Conservation (phyloP, 2,113 vertebrate genomes). For the Halcyon malimbica region DNA sequence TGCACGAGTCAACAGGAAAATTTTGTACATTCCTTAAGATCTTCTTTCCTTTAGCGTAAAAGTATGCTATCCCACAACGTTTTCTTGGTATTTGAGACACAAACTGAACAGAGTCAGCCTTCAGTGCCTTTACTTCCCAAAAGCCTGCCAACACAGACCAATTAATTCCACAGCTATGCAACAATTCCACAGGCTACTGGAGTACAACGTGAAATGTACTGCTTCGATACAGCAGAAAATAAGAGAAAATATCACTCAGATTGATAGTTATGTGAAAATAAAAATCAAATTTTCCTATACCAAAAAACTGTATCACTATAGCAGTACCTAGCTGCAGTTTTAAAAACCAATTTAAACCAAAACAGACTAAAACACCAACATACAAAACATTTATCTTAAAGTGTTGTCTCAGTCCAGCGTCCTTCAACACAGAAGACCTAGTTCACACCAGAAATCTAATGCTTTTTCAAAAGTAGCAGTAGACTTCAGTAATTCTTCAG, state of each 20-base stretch:
- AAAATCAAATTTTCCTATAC: neutral
- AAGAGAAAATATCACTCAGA: neutral
- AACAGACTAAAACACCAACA: neutral
- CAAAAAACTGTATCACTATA: neutral
- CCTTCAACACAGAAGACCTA: neutral
- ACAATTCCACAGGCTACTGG: neutral
- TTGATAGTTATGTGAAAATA: neutral
- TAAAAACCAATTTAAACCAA: neutral
- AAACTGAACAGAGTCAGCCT: neutral
- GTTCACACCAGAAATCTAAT: neutral
- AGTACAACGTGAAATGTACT: neutral
- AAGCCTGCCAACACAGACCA: neutral
- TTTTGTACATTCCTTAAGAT: neutral
- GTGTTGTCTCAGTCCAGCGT: neutral
- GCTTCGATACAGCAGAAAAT: neutral
- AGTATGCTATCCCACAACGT: neutral
- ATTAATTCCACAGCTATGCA: neutral
- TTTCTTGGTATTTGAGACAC: neutral
- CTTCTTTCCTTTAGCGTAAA: neutral
- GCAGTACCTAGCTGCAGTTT: neutral
- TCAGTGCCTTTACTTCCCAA: neutral
- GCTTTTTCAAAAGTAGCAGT: neutral
- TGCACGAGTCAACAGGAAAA: slow-evolving; percentile 1
- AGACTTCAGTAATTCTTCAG: neutral
- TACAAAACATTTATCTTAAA: neutral